Evolutionary conservation across 2,113 vertebrate genomes (phyloP).

Genomic region (Eurypyga helias): DNA sequence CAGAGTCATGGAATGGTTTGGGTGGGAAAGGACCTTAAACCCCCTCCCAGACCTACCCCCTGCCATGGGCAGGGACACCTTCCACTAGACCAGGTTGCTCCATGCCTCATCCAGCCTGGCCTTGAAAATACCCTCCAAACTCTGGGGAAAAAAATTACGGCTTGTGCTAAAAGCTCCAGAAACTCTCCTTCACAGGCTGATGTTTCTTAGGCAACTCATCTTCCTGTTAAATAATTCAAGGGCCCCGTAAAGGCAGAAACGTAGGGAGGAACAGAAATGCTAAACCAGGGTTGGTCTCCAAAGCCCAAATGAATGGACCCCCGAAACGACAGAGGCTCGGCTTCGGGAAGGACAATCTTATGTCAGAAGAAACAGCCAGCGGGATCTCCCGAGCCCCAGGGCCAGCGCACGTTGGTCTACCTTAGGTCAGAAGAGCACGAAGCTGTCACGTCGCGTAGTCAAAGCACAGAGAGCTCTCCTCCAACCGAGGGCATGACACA

Average conservation of each 20-base stretch:
- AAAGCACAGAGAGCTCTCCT: background rate
- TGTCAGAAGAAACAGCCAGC: background rate
- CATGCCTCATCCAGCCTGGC: too few relatives aligned
- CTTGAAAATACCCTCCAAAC: background rate
- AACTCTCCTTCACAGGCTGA: background rate
- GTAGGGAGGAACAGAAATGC: background rate
- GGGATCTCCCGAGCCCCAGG: background rate
- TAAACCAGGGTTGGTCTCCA: background rate
- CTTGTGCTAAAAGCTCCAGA: slow-evolving; percentile 8
- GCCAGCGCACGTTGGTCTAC: fast-evolving
- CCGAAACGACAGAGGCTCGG: background rate
- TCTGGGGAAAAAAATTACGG: background rate
- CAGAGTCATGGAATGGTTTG: too few relatives aligned
- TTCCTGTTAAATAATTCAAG: background rate
- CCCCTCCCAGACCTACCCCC: too few relatives aligned
- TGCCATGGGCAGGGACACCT: too few relatives aligned
- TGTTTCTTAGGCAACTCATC: background rate
- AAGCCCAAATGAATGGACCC: background rate
- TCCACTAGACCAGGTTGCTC: too few relatives aligned
- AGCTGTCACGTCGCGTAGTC: background rate
- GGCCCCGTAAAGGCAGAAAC: background rate
- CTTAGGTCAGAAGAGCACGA: background rate
- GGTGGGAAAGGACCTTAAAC: too few relatives aligned
- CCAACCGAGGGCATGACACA: background rate
- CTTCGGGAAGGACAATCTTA: background rate